Base-by-base conservation (phyloP, 1,140 invertebrate genomes). In the Heterodera schachtii region DNA sequence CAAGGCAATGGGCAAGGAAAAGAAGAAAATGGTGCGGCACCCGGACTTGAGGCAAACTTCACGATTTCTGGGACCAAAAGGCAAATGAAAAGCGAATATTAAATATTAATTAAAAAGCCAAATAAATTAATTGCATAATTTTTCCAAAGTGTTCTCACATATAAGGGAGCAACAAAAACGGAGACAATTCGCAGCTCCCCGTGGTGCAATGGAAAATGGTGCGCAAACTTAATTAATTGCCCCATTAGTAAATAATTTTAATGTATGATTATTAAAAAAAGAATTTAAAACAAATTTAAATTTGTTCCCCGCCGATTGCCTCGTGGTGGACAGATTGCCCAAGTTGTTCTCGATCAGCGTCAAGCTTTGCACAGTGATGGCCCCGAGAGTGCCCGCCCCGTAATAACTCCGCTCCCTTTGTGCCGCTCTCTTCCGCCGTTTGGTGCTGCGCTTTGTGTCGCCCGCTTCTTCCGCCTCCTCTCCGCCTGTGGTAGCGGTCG, bases 261-360 rank as follows among this genome's bases (percentile, higher is more conserved):
- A 52, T 52, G 49, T 6, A 52, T 52, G 31, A 31, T 31, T 31
- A 31, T 52, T 52, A 6, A 52, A 52, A 8, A 52, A 52, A 6
- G 0, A 52, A 52, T 8, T 8, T 52, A 0, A 52, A 52, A 52
- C 0, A 6, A 0, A 52, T 1, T 11, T 8, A 52, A 52, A 11
- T 52, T 52, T 52, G 6, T 6, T 52, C 49, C 11, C 49, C 49
- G 73, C 67, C n/a, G 0, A 57, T 70, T 77, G 82, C 84, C 84
- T 85, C 41, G 84, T 84, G 21, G 73, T 85, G 60, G 88, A 83
- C 64, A 86, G 19, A 74, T 89, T 89, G 60, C 81, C 85, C 6
- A 89, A 81, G 78, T 89, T 89, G 80, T 89, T 89, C 66, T 89
- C 88, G 74, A 89, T 89, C 16, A 89, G 64, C 41, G 88, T 89